Percentiles rank a stretch among this genome's conserved stretches.
Evolutionary conservation across 2,113 vertebrate species (phyloP).

Genomic region (Muscicapa adusta): DNA sequence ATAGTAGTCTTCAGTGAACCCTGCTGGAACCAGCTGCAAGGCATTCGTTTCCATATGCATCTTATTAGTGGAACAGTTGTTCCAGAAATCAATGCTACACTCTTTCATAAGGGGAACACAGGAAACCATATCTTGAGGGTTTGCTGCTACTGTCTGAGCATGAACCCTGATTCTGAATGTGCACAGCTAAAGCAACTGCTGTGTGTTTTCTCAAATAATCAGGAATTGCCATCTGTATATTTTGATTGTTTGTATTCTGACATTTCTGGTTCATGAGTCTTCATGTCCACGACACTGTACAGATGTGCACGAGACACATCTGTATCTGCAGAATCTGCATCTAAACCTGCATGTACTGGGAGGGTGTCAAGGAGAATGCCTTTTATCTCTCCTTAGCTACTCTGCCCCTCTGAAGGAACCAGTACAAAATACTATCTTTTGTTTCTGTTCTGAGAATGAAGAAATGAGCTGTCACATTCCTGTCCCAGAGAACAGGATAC

Average conservation of each 20-base stretch:
- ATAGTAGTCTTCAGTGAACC: background rate
- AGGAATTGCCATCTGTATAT: background rate
- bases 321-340: background rate
- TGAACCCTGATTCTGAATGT: background rate
- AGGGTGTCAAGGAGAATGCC: background rate
- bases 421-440: background rate
- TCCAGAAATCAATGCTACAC: background rate
- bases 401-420: background rate
- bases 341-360: rapidly evolving
- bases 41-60: background rate
- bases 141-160: background rate
- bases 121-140: background rate
- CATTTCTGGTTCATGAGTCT: background rate
- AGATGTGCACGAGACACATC: background rate
- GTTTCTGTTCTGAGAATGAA: background rate
- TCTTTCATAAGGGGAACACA: background rate
- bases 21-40: constrained; percentile 31
- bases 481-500: background rate
- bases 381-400: background rate
- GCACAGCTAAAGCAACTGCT: background rate
- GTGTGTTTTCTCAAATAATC: background rate
- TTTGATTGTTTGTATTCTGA: background rate
- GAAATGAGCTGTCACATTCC: background rate
- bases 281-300: background rate
- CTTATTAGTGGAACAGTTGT: constrained; percentile 14